phyloP scores from a whole-genome alignment of 2,888 invertebrate species.

The Leptodirus hochenwartii region DNA sequence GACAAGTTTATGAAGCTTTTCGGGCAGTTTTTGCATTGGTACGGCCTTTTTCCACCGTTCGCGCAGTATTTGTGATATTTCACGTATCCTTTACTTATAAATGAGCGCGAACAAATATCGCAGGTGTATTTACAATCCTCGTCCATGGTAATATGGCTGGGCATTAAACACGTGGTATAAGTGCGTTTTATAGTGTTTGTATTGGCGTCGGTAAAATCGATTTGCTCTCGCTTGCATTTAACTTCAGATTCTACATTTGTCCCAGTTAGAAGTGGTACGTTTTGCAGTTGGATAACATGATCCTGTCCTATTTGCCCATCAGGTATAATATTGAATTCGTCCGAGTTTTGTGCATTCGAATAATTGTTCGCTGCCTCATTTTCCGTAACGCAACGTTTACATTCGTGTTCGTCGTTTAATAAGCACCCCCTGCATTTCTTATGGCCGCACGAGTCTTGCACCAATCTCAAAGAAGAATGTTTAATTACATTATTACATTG shows the following conservation, averaged over 20 bases:
- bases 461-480: constrained; percentile 39
- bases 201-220: too few species aligned
- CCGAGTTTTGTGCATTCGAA: too few species aligned
- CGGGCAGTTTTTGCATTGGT: constrained; percentile 30
- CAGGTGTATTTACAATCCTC: constrained; percentile 41
- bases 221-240: too few species aligned
- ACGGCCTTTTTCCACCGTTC: constrained; percentile 31
- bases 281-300: too few species aligned
- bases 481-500: constrained; percentile 39
- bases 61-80: constrained; percentile 46
- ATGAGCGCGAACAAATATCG: constrained; percentile 46
- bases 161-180: constrained; percentile 16
- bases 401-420: constrained; percentile 34
- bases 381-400: constrained; percentile 7
- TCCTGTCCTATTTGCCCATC: background rate
- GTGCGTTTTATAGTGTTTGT: constrained; percentile 14
- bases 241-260: too few species aligned
- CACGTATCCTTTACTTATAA: constrained; percentile 45
- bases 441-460: constrained; percentile 59
- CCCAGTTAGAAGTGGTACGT: too few species aligned
- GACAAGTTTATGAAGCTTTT: constrained; percentile 50
- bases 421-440: constrained; percentile 56
- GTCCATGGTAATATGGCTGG: constrained; percentile 21
- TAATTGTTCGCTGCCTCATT: background rate
- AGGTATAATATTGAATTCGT: constrained; percentile 4